phyloP scores from a whole-genome alignment of 2,113 vertebrate species.

The Columba livia region DNA sequence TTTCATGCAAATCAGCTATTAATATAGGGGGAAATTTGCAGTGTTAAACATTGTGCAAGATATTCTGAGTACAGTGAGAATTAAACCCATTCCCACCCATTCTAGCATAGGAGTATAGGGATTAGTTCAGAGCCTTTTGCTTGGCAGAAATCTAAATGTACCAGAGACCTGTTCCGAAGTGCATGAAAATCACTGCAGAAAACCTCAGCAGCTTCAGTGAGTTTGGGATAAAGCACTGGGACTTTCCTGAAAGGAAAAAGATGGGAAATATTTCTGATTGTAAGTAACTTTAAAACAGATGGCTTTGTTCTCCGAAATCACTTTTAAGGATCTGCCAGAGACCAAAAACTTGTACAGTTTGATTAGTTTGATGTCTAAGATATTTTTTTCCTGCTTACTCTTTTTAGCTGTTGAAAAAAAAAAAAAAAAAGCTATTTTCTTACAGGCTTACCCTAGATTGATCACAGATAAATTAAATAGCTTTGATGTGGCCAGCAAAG shows the following conservation, averaged over 20 bases:
- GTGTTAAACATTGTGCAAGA: not conserved
- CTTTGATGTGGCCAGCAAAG: slow-evolving; percentile 72
- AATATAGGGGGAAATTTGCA: not conserved
- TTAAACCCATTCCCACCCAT: not conserved
- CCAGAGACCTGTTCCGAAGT: not conserved
- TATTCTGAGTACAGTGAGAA: not conserved
- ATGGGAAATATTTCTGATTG: slow-evolving; percentile 25
- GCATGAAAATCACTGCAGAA: not conserved
- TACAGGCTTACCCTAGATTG: slow-evolving; percentile 30
- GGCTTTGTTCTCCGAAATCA: not conserved
- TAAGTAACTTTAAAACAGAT: not conserved
- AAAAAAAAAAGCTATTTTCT: slow-evolving; percentile 41
- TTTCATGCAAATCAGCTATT: not conserved
- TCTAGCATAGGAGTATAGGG: not conserved
- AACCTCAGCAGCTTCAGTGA: not conserved
- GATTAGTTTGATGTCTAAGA: not conserved
- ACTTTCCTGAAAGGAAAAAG: slow-evolving; percentile 41
- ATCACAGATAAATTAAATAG: slow-evolving; percentile 63
- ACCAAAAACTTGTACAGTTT: not conserved
- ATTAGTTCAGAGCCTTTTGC: not conserved
- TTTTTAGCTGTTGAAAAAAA: slow-evolving; percentile 29
- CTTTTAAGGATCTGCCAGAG: not conserved
- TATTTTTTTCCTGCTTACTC: not conserved
- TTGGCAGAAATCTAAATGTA: not conserved
- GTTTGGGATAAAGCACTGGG: not conserved